phyloP scores from a whole-genome alignment of 2,888 invertebrate species.

The Glyphotaelius pellucidus region DNA sequence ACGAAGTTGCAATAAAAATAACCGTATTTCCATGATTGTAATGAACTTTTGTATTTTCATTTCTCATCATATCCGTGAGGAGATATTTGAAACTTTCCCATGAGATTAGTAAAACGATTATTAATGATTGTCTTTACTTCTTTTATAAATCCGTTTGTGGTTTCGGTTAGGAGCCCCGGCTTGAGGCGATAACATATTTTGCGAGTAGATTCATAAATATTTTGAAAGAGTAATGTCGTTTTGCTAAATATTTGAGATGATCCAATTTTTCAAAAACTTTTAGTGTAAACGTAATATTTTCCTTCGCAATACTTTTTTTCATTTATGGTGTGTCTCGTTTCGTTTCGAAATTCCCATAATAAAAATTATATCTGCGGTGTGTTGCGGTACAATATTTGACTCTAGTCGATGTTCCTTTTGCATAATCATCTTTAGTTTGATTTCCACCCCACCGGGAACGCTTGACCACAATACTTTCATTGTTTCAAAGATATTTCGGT shows the following conservation, averaged over 20 bases:
- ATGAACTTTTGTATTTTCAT: not conserved
- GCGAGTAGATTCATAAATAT: not conserved
- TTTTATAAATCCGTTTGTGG: conserved; percentile 3
- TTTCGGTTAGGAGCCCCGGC: not conserved
- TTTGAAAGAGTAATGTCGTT: not conserved
- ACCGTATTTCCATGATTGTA: not conserved
- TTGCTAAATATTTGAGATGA: conserved; percentile 38
- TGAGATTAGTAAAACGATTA: not conserved
- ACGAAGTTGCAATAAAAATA: not conserved
- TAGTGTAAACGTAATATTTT: conserved; percentile 45
- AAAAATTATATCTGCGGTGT: conserved; percentile 43
- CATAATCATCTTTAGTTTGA: conserved; percentile 49
- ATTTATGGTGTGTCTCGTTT: conserved; percentile 59
- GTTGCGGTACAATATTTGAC: not conserved
- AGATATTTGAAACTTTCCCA: not conserved
- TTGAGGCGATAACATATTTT: not conserved
- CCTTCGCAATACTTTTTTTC: conserved; percentile 46
- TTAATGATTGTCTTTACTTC: not conserved
- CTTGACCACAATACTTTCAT: conserved; percentile 62
- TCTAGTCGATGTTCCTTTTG: not conserved
- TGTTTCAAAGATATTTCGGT: conserved; percentile 58
- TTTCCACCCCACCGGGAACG: conserved; percentile 43
- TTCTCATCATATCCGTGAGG: not conserved
- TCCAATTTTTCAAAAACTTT: conserved; percentile 50
- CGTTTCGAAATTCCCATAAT: conserved; percentile 57